Percentiles rank a stretch among this genome's conserved stretches.
Evolutionary conservation across 2,888 invertebrate species (phyloP).

Genomic region (Xestia rhomboidea): DNA sequence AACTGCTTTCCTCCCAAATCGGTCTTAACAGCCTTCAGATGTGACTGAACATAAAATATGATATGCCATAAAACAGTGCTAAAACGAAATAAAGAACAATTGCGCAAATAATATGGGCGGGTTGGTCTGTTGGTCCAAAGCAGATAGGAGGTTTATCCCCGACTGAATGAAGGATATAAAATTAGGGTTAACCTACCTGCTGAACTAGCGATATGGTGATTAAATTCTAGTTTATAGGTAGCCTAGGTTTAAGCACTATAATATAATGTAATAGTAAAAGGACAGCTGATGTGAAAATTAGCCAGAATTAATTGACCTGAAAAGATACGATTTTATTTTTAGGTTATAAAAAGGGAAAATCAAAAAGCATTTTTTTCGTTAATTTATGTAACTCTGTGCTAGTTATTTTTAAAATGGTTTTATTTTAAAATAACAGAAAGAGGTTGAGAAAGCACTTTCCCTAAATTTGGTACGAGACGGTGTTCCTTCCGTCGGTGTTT

Average conservation of each 20-base stretch:
- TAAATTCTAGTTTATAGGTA: slow-evolving; percentile 29
- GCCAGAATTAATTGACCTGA: not conserved
- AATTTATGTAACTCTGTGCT: not conserved
- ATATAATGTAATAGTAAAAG: not conserved
- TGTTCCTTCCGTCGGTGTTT: not conserved
- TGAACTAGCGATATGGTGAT: slow-evolving; percentile 42
- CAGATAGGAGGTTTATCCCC: slow-evolving; percentile 29
- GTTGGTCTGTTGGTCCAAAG: not conserved
- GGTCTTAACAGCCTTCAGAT: not conserved
- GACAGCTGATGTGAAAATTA: not conserved
- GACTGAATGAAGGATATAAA: slow-evolving; percentile 32
- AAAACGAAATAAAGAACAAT: slow-evolving; percentile 13
- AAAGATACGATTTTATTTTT: not conserved
- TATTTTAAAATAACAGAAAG: slow-evolving; percentile 1
- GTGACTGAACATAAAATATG: not conserved
- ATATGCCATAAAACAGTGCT: slow-evolving; percentile 12
- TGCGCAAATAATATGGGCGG: not conserved
- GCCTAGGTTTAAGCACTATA: not conserved
- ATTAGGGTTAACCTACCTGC: slow-evolving; percentile 13
- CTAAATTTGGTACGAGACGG: slow-evolving; percentile 26
- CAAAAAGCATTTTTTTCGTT: not conserved
- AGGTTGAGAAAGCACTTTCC: slow-evolving; percentile 15
- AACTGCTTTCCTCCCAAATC: not conserved
- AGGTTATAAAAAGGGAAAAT: not conserved
- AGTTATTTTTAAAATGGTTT: not conserved